Base-by-base conservation (phyloP, 2,113 vertebrate genomes). In the Labeo rohita region DNA sequence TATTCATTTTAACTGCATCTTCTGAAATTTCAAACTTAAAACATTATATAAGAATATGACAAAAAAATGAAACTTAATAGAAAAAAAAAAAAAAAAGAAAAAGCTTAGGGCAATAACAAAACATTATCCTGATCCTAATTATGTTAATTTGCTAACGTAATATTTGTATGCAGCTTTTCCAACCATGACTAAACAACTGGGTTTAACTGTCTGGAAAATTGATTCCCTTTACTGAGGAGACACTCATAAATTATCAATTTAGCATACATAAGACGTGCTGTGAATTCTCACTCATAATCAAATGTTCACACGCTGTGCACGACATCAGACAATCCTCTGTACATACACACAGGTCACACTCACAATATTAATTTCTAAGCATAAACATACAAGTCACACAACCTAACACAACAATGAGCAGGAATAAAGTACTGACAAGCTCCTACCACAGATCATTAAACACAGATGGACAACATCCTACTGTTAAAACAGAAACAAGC, bases 181-280 rank as follows among this genome's bases (percentile, higher is more conserved):
- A 82, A 36, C 63, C 80, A 82, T 68, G 63, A 82, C 61, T 80
- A 61, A 80, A 80, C 34, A 45, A 61, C 11, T 50, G 23, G 45
- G 80, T 68, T 82, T 50, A 68, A 82, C 63, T 68, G 63, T 68
- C 61, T 82, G 63, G 80, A 82, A 82, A 81, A 82, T 49, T 36
- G 23, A 82, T 21, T 66, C 45, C 61, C 23, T 52, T 82, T 82
- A 82, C 61, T 52, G 21, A 80, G 56, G n/a, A 80, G 78, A 80
- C 77, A 28, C 79, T 66, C 63, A 82, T 68, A 68, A 82, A 82
- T 68, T 50, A 68, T 34, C 23, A 23, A 68, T 82, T 52, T 68
- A 52, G 80, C 63, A 68, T 49, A 82, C 47, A 66, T 12, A 85
- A 85, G 28, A 36, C 36, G 36, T 28, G 47, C 61, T 54, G 77